phyloP scores from a whole-genome alignment of 2,797 vertebrate genomes.

The Microctenopoma steveboyesi region DNA sequence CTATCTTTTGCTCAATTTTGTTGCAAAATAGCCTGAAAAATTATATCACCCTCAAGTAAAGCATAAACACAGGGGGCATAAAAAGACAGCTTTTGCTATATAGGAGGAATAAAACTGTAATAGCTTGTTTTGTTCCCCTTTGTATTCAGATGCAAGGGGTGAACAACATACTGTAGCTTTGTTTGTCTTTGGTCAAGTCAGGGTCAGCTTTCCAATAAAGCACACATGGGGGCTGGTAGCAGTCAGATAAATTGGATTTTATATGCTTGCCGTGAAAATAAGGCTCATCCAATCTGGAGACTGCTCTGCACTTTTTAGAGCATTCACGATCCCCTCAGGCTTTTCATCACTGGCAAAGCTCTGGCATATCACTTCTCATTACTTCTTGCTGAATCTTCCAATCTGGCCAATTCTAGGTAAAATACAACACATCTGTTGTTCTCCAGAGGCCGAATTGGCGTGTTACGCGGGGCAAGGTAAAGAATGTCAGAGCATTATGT shows the following conservation, averaged over 20 bases:
- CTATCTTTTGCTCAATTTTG: constrained; percentile 31
- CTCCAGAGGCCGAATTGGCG: constrained; percentile 67
- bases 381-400: constrained; percentile 79
- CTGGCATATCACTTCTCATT: constrained; percentile 82
- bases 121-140: constrained; percentile 48
- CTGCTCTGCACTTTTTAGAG: constrained; percentile 72
- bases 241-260: constrained; percentile 75
- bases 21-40: constrained; percentile 50
- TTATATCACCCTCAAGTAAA: constrained; percentile 49
- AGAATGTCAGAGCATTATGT: constrained; percentile 41
- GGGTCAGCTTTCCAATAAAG: constrained; percentile 72
- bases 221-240: constrained; percentile 48
- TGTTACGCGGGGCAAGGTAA: constrained; percentile 32
- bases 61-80: constrained; percentile 55
- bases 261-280: constrained; percentile 69
- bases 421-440: constrained; percentile 62
- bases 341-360: constrained; percentile 76
- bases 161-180: constrained; percentile 52
- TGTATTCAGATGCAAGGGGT: constrained; percentile 56
- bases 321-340: constrained; percentile 76
- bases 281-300: constrained; percentile 73
- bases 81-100: constrained; percentile 49
- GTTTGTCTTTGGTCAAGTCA: constrained; percentile 70
- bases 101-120: constrained; percentile 53
- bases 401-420: constrained; percentile 74